Evolutionary conservation across 2,113 vertebrate genomes (phyloP).

Genomic region (Sakesphorus luctuosus): DNA sequence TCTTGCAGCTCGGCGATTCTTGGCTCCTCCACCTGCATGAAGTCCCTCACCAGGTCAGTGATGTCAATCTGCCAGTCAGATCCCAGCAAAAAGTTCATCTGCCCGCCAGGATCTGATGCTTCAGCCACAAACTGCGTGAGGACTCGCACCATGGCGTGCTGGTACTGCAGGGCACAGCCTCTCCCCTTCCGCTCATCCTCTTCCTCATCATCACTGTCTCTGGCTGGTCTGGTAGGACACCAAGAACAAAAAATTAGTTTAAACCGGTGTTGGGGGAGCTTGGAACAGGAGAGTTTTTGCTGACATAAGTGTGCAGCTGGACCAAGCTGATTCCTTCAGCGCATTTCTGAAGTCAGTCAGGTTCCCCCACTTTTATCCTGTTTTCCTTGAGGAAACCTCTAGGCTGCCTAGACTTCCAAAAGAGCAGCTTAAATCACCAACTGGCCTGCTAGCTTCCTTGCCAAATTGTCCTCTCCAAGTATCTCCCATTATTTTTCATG

Average conservation of each 20-base stretch:
- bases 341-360: not conserved
- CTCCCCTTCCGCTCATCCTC: conserved; percentile 82
- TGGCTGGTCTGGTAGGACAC: conserved; percentile 73
- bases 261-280: not conserved
- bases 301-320: not conserved
- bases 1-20: conserved; percentile 83
- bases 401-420: not conserved
- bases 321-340: not conserved
- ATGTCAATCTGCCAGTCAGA: conserved; percentile 94
- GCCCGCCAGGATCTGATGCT: conserved; percentile 73
- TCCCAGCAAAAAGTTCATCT: conserved; percentile 83
- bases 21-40: conserved; percentile 92
- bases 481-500: not conserved
- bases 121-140: conserved; percentile 91
- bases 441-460: not conserved
- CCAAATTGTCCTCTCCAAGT: not conserved
- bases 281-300: not conserved
- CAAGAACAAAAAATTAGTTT: not conserved
- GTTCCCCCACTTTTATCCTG: not conserved
- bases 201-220: conserved; percentile 88
- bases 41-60: conserved; percentile 86
- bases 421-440: not conserved
- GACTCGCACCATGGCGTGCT: conserved; percentile 87
- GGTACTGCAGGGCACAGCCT: conserved; percentile 91
- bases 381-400: not conserved